These are phyloP conservation scores for Epiblema foenella DNA, from an alignment of 2,888 invertebrate species.

Conservation along the genomic window DNA sequence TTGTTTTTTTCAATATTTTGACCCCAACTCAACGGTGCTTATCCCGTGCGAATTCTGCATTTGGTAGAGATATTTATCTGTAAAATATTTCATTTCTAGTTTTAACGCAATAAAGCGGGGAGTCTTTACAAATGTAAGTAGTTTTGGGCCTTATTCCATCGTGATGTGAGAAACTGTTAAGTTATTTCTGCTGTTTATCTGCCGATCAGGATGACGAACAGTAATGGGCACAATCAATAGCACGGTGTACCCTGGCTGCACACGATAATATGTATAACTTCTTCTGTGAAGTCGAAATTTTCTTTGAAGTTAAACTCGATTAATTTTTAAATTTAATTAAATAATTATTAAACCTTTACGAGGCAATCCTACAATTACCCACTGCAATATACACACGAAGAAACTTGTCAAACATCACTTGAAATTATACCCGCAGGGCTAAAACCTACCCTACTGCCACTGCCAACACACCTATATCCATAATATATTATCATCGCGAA, in stretches of 20 bases:
- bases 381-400: constrained; percentile 13
- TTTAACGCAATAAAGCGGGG: background rate
- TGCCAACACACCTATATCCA: constrained; percentile 8
- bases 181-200: no score
- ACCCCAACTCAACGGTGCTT: background rate
- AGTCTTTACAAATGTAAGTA: no score
- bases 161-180: no score
- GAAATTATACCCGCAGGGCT: constrained; percentile 35
- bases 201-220: no score
- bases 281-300: no score
- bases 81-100: background rate
- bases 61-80: background rate
- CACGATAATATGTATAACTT: no score
- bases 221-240: no score
- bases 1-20: background rate
- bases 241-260: no score
- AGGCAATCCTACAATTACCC: constrained; percentile 35
- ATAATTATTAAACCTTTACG: constrained; percentile 26
- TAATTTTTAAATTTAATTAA: constrained; percentile 2
- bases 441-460: constrained; percentile 18
- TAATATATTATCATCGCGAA: constrained; percentile 32
- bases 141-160: no score
- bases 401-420: constrained; percentile 33
- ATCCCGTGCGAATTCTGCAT: background rate
- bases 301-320: no score